Percentiles rank a stretch among this genome's conserved stretches.
These are phyloP conservation scores for Oxyscelio sp. DNA, from an alignment of 2,888 invertebrate genomes.

Conservation along the genomic window DNA sequence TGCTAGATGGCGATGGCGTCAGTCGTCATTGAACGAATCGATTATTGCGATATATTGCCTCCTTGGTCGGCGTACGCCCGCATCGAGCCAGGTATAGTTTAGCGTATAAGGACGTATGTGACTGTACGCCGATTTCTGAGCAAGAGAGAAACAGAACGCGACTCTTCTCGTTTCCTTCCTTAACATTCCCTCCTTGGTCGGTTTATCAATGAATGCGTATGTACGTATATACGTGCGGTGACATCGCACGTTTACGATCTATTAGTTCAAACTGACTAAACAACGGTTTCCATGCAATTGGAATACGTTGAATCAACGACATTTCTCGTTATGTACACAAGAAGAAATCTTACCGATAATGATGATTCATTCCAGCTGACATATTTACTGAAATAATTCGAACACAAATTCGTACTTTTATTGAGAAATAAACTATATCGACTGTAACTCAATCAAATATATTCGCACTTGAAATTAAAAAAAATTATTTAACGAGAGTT, in stretches of 20 bases:
- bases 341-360: slow-evolving; percentile 9
- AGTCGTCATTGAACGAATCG: slow-evolving; percentile 75
- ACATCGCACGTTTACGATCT: slow-evolving; percentile 81
- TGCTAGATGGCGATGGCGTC: slow-evolving; percentile 75
- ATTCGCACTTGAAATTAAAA: too few species aligned
- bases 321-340: neutral
- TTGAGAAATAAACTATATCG: neutral
- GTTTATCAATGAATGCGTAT: slow-evolving; percentile 82
- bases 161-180: slow-evolving; percentile 49
- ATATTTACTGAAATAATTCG: neutral
- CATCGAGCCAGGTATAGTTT: slow-evolving; percentile 47
- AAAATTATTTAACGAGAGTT: too few species aligned
- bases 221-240: slow-evolving; percentile 70
- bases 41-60: slow-evolving; percentile 74
- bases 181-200: slow-evolving; percentile 57
- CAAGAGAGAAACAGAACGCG: neutral
- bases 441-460: neutral
- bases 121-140: slow-evolving; percentile 45
- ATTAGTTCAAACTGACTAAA: slow-evolving; percentile 48
- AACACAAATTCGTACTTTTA: neutral
- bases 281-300: slow-evolving; percentile 19
- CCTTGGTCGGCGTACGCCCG: slow-evolving; percentile 42
- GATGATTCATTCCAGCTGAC: slow-evolving; percentile 4
- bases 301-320: slow-evolving; percentile 18
- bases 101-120: slow-evolving; percentile 63